Base-by-base conservation (phyloP, 2,888 invertebrate species). In the Stenchaetothrips biformis region DNA sequence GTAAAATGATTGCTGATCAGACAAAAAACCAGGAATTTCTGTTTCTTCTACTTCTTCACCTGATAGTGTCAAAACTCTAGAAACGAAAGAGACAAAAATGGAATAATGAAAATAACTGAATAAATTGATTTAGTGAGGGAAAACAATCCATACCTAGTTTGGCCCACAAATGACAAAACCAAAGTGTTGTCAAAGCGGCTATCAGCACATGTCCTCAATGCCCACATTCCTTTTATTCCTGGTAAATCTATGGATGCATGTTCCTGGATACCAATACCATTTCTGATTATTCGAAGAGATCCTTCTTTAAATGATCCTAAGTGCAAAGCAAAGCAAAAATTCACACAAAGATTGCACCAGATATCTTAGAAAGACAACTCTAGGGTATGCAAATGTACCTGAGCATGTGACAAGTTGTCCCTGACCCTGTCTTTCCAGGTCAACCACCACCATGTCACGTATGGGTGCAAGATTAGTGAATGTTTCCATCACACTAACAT, bases 1-100 rank as follows among this genome's bases (percentile, higher is more conserved):
- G 85, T 92, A 96, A 86, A 98, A 95, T 0, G 99, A 98, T 87
- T 98, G 98, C 83, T 95, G 92, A 84, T 96, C 95, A 3, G 95
- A 92, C 48, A 95, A 91, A 86, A 99, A 97, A 0, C 98, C 98
- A 80, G 92, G 90, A 83, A 98, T 93, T 85, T 98, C 97, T 0
- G 97, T 97, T 87, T 99, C 99, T 86, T 99, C 99, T 0, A 99
- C 97, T 87, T 99, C 99, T 86, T 99, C 99, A 0, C 97, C 98
- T 83, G 92, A 95, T 77, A 99, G 87, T 82, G 94, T 93, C 78
- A 98, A 88, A 25, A 97, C 94, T 83, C 97, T 92, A 49, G 48
- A 37, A 78, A 59, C 48, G 47, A 48, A 48, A 78, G 8, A 21
- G n/a, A 81, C 2, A 77, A 53, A 67, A 47, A 80, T 53, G 79